phyloP scores from a whole-genome alignment of 2,113 vertebrate genomes.

The Melanotaenia duboulayi region DNA sequence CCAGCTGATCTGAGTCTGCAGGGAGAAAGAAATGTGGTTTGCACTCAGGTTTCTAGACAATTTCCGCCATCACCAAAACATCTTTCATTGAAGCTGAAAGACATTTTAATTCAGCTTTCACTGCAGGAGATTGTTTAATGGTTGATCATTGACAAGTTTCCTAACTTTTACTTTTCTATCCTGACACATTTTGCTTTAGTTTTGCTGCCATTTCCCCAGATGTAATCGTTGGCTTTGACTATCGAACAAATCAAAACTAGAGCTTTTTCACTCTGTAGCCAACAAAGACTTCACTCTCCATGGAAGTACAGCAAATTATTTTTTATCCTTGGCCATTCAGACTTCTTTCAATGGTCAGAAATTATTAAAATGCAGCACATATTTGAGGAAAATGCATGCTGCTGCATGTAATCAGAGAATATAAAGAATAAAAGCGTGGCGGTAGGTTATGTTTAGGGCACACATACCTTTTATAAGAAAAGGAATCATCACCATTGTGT shows the following conservation, averaged over 20 bases:
- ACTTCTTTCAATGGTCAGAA: not conserved
- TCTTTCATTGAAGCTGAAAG: not conserved
- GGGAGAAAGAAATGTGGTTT: not conserved
- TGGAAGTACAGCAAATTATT: not conserved
- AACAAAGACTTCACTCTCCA: no score
- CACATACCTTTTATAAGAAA: not conserved
- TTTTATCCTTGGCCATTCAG: not conserved
- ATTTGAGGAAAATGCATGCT: not conserved
- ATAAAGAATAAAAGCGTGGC: slow-evolving; percentile 4
- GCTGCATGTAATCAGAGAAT: not conserved
- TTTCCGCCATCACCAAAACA: not conserved
- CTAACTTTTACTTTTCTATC: no score
- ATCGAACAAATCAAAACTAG: no score
- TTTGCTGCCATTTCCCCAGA: no score
- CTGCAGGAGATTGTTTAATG: no score
- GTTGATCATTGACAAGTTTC: no score
- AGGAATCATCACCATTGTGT: not conserved
- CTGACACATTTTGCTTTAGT: no score
- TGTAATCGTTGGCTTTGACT: no score
- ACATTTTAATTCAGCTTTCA: no score
- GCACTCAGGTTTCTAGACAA: not conserved
- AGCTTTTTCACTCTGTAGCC: no score
- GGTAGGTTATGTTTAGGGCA: not conserved
- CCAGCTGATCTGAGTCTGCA: slow-evolving; percentile 11
- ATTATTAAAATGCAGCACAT: not conserved